A percentile compares a stretch with the other conserved stretches of the same genome.
phyloP scores from a whole-genome alignment of 2,113 vertebrate species.

The Shinisaurus crocodilurus region DNA sequence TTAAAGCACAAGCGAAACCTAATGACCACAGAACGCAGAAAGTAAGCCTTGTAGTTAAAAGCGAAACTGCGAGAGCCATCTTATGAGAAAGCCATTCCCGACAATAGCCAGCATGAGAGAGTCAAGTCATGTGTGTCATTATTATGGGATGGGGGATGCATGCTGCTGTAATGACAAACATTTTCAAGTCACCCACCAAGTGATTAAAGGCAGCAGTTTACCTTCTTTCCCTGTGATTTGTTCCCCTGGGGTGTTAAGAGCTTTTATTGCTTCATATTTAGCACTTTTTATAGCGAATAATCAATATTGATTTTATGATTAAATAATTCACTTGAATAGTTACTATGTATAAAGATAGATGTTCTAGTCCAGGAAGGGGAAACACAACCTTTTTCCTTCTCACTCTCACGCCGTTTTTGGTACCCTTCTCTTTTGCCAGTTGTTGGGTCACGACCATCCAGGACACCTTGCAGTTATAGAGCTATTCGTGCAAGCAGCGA shows the following conservation, averaged over 20 bases:
- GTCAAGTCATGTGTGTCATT: neutral
- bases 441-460: neutral
- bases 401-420: too few species aligned
- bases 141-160: neutral
- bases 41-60: neutral
- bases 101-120: neutral
- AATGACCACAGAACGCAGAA: neutral
- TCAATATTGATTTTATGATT: slow-evolving; percentile 55
- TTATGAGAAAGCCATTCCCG: neutral
- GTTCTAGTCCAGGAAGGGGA: too few species aligned
- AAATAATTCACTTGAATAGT: slow-evolving; percentile 33
- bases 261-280: slow-evolving; percentile 34
- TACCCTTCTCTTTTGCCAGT: neutral
- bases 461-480: neutral
- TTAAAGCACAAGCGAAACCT: neutral
- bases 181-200: neutral
- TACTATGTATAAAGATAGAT: neutral
- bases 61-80: neutral
- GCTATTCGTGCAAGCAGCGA: neutral
- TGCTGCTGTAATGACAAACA: neutral
- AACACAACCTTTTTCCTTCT: neutral
- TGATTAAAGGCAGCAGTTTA: slow-evolving; percentile 29
- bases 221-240: slow-evolving; percentile 20
- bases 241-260: slow-evolving; percentile 37
- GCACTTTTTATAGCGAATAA: slow-evolving; percentile 33